Conservation (phyloP, 1,140 invertebrate genomes). For the Drosophila pruinosa region DNA sequence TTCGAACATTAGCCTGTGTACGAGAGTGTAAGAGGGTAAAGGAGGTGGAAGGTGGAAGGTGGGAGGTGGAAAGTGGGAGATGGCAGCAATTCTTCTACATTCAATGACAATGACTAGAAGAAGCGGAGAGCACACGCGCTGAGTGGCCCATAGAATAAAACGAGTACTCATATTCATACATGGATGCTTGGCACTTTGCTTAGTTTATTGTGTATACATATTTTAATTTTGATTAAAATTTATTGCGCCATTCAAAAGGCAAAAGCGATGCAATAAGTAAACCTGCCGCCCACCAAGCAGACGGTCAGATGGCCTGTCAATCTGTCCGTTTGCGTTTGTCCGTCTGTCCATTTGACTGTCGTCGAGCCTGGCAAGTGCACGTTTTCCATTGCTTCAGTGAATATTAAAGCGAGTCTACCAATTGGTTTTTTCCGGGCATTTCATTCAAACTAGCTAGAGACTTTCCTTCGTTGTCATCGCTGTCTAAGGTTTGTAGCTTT, state of each 20-base stretch:
- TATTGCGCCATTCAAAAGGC: conserved; percentile 78
- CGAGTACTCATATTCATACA: neutral
- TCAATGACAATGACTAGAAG: conserved; percentile 33
- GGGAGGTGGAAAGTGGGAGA: neutral
- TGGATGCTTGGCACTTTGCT: conserved; percentile 2
- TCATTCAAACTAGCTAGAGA: conserved; percentile 69
- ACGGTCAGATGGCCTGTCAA: conserved; percentile 30
- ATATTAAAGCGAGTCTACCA: conserved; percentile 74
- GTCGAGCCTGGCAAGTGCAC: conserved; percentile 2
- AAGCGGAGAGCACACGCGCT: conserved; percentile 56
- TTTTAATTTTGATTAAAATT: conserved; percentile 81
- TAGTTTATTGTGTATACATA: conserved; percentile 37
- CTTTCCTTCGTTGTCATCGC: conserved; percentile 54
- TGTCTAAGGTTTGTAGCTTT: conserved; percentile 59
- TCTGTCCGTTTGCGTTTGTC: conserved; percentile 21
- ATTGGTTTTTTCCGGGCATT: conserved; percentile 81
- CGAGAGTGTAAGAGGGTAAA: neutral
- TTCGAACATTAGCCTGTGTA: neutral
- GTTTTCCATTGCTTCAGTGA: conserved; percentile 66
- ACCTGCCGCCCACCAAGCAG: conserved; percentile 63
- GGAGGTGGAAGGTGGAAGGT: neutral
- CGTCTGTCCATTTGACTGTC: conserved; percentile 15
- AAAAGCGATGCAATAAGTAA: conserved; percentile 37
- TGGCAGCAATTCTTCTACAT: conserved; percentile 16
- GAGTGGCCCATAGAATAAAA: conserved; percentile 39